Base-by-base conservation (phyloP, 2,888 invertebrate genomes). In the Troilus luridus region DNA sequence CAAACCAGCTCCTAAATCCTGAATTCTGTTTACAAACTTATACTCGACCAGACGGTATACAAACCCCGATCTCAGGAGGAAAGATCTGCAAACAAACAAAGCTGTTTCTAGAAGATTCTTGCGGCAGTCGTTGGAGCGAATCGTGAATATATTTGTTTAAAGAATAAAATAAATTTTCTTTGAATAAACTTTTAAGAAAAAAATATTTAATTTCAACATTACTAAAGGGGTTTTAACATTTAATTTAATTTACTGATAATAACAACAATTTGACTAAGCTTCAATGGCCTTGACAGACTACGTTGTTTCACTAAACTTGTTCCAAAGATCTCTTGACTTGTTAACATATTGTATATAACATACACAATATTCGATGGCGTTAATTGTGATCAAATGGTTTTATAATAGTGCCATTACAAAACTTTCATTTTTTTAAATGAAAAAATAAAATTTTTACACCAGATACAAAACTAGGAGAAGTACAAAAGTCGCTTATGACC, bases 71-170 rank as follows among this genome's bases (percentile, higher is more conserved):
- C 85, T 85, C n/a, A 41, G 54, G 56, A 85, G 56, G 56, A 85
- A 85, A 85, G 85, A 85, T 85, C 85, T 85, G 85, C 85, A 85
- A 85, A 85, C 85, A 85, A 85, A 85, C 85, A 85, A 85, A 77
- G 27, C 72, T 41, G 19, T n/a, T 85, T 85, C 56, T 3, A 85
- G 56, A 56, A 54, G n/a, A 85, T 85, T 85, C 85, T 77, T 77
- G 72, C 27, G 17, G 27, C 72, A 27, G 72, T 72, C 72, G 41
- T 72, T 27, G 72, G 27, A 17, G 12, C 5, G 6, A 27, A 41
- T 7, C 41, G 67, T 77, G 8, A 21, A 77, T 41, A 41, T 77
- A 17, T 77, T 41, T 19, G 27, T 19, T 77, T 77, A 19, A 41
- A 41, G 72, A 7, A 77, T 77, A 77, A 77, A 41, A 41, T 77